A percentile compares a stretch with the other conserved stretches of the same genome.
These are phyloP conservation scores for Matsumyia berberina DNA, from an alignment of 2,888 invertebrate genomes.

Conservation along the genomic window DNA sequence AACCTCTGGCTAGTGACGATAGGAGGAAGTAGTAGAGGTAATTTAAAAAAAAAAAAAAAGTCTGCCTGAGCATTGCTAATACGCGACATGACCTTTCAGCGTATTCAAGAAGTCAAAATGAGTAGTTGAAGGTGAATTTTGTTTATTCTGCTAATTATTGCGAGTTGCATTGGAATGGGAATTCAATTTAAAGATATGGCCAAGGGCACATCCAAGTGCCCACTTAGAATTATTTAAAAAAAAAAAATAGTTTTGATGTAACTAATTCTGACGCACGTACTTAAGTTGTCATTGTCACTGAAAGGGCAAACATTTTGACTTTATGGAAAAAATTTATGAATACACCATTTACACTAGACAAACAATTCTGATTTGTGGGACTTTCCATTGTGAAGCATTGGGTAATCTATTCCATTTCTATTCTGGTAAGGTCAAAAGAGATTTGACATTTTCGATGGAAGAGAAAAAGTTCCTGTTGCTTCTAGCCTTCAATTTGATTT, in stretches of 20 bases:
- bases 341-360: background rate
- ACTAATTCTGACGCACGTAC: background rate
- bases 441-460: slow-evolving; percentile 19
- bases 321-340: background rate
- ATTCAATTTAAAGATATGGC: too few species aligned
- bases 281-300: background rate
- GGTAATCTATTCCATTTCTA: background rate
- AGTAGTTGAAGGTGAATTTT: slow-evolving; percentile 31
- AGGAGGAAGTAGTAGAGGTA: slow-evolving; percentile 1
- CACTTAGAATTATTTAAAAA: background rate
- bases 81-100: too few species aligned
- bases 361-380: slow-evolving; percentile 1
- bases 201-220: background rate
- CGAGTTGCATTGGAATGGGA: background rate
- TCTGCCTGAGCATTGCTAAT: too few species aligned
- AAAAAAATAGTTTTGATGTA: background rate
- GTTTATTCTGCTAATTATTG: slow-evolving; percentile 24
- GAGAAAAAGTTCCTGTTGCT: slow-evolving; percentile 12
- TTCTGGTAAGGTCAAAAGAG: background rate
- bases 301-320: background rate
- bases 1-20: background rate
- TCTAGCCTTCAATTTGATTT: slow-evolving; percentile 15
- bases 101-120: background rate
- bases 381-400: background rate
- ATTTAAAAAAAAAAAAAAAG: slow-evolving; percentile 18